Base-by-base conservation (phyloP, 2,797 vertebrate species). In the Gadopsis bispinosus region DNA sequence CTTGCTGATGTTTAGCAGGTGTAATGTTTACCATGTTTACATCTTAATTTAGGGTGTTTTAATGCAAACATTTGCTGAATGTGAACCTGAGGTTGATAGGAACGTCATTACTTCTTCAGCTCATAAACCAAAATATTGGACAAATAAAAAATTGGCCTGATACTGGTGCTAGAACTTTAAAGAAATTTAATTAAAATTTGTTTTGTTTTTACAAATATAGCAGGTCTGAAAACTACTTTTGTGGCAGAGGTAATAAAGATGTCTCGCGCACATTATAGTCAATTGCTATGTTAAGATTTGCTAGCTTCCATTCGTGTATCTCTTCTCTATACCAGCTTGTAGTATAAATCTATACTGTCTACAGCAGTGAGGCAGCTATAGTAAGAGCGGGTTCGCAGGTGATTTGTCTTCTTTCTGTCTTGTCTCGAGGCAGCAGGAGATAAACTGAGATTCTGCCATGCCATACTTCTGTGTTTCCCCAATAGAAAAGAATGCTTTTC, bases 321-420 rank as follows among this genome's bases (percentile, higher is more conserved):
- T 22, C 1, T 39, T 59, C 17, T 61, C 4, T 61, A 3, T 39
- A 35, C 37, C 45, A 31, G 43, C 16, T 50, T 43, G 13, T 26
- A 29, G n/a, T 50, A 66, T 48, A 73, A 63, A 70, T 79, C 45
- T 76, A 12, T 55, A 37, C 26, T 22, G 26, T 29, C 17, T 13
- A 5, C 26, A 61, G 16, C 63, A 65, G 73, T 48, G 7, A 60
- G 63, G 13, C 71, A 75, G 60, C 54, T 14, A 29, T 48, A 47
- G 41, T 56, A 53, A 75, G 70, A 73, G 48, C 39, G 48, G 37
- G 33, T 70, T 74, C 69, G 71, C 19, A 56, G 31, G 68, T 53
- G 53, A 80, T 76, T 72, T 53, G 63, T 83, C 67, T 84, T 69
- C 51, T 69, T 16, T 65, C 41, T 54, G 60, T 83, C 63, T 71